A percentile compares a stretch with the other conserved stretches of the same genome.
Conservation (phyloP, 2,888 invertebrate genomes). For the Erebia ligea region DNA sequence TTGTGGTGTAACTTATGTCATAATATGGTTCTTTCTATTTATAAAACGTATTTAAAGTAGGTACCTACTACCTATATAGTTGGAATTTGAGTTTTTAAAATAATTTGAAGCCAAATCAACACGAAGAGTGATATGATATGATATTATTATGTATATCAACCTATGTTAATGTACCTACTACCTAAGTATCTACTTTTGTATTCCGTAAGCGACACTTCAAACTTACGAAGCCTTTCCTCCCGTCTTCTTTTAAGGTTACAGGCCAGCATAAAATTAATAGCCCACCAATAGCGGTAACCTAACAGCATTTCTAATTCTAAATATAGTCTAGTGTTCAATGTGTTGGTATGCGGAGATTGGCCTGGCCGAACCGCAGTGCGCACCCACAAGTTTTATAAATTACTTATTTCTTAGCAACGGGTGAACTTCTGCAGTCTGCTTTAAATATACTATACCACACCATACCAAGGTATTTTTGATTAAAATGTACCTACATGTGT, state of each 20-base stretch:
- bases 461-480: neutral
- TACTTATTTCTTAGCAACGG: constrained; percentile 27
- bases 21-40: too few relatives aligned
- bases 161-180: neutral
- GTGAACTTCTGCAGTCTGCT: neutral
- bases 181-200: neutral
- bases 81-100: too few relatives aligned
- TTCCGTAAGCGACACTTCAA: neutral
- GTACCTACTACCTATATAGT: too few relatives aligned
- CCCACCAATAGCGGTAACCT: constrained; percentile 54
- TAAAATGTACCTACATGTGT: too few relatives aligned
- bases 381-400: constrained; percentile 35
- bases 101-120: too few relatives aligned
- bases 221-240: constrained; percentile 6
- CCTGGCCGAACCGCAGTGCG: constrained; percentile 30
- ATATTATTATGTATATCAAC: too few relatives aligned
- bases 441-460: neutral
- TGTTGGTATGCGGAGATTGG: constrained; percentile 58
- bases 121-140: too few relatives aligned
- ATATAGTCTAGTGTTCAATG: constrained; percentile 55
- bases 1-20: too few relatives aligned
- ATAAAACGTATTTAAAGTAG: too few relatives aligned
- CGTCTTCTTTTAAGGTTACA: constrained; percentile 21
- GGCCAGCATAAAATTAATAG: constrained; percentile 46
- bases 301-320: constrained; percentile 65